Conservation (phyloP, 2,113 vertebrate species). For the Phainopepla nitens region DNA sequence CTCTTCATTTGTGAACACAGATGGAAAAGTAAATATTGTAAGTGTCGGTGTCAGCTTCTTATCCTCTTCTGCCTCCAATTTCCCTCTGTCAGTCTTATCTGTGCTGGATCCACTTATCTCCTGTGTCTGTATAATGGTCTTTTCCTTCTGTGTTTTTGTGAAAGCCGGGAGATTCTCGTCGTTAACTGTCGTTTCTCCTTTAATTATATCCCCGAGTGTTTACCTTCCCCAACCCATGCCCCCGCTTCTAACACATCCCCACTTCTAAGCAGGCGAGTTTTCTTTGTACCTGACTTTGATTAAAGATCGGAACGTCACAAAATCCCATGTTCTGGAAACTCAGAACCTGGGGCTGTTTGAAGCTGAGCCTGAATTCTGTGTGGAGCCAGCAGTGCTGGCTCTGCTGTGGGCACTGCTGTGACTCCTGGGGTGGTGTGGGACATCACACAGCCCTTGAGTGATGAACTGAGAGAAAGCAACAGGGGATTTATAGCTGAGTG, state of each 20-base stretch:
- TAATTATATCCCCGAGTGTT: neutral
- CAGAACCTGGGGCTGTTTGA: neutral
- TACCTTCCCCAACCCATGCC: neutral
- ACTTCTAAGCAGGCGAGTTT: conserved; percentile 2
- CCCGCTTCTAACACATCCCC: neutral
- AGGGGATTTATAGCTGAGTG: rapidly evolving
- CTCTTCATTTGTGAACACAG: conserved; percentile 9
- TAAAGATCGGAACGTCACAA: neutral
- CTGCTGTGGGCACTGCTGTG: neutral
- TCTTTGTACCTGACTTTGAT: conserved; percentile 34
- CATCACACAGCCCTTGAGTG: rapidly evolving
- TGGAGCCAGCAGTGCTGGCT: neutral
- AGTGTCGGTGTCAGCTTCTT: neutral
- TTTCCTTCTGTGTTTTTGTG: neutral
- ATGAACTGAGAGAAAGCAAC: neutral
- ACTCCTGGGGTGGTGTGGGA: neutral
- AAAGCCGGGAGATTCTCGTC: neutral
- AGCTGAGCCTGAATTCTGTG: neutral
- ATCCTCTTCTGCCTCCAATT: conserved; percentile 40
- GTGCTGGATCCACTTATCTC: conserved; percentile 15
- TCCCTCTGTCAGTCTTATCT: conserved; percentile 37
- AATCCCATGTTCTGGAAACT: neutral
- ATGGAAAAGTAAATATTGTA: conserved; percentile 36
- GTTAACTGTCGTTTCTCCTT: neutral
- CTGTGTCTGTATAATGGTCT: neutral